phyloP scores from a whole-genome alignment of 2,797 vertebrate species.

The Phrynocephalus guinanensis region DNA sequence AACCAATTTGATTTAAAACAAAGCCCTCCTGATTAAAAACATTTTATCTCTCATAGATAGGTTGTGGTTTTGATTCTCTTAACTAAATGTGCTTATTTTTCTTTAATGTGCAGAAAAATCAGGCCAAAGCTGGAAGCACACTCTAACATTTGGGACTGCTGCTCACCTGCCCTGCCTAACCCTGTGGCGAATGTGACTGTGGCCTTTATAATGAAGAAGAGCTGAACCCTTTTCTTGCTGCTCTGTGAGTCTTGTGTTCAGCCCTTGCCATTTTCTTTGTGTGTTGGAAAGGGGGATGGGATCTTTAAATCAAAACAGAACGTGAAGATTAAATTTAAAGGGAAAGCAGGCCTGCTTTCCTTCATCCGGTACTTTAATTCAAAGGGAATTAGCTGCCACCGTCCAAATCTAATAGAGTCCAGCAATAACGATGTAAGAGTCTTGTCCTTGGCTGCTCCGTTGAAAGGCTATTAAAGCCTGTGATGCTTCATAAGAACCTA shows the following conservation, averaged over 20 bases:
- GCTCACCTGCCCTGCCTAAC: not conserved
- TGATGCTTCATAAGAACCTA: too few relatives aligned
- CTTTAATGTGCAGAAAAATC: not conserved
- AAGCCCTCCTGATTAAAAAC: not conserved
- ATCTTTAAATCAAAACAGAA: not conserved
- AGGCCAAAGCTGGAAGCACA: not conserved
- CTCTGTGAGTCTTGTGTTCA: not conserved
- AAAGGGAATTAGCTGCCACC: not conserved
- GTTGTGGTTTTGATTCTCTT: not conserved
- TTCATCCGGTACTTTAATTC: not conserved
- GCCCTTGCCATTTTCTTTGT: too few relatives aligned
- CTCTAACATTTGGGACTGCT: not conserved
- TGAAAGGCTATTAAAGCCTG: not conserved
- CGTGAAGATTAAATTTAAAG: too few relatives aligned
- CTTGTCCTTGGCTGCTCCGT: not conserved
- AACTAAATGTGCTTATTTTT: slow-evolving; percentile 5
- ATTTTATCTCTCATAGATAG: not conserved
- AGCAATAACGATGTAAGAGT: not conserved
- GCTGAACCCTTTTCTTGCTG: not conserved
- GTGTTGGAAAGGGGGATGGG: not conserved
- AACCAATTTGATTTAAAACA: too few relatives aligned
- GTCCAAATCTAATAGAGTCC: not conserved
- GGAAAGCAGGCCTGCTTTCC: not conserved
- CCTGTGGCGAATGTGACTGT: not conserved
- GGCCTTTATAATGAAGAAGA: not conserved